Percentiles rank a stretch among this genome's conserved stretches.
These are phyloP conservation scores for Argopecten irradians DNA, from an alignment of 1,140 invertebrate species.

Conservation along the genomic window DNA sequence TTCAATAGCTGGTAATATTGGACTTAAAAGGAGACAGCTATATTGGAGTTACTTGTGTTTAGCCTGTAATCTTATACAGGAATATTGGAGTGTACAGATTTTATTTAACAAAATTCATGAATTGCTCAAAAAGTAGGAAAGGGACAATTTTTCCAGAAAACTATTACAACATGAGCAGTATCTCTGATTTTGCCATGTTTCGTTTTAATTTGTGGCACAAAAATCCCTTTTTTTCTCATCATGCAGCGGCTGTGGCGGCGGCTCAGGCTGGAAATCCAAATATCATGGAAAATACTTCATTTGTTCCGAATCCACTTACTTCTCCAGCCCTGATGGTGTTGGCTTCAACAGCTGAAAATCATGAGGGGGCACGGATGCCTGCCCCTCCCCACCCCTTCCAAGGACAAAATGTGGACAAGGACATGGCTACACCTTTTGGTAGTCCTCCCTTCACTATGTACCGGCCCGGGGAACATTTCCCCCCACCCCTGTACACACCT, in stretches of 20 bases:
- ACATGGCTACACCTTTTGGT: conserved; percentile 62
- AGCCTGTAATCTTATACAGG: not conserved
- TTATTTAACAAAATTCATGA: not conserved
- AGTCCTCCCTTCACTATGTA: conserved; percentile 69
- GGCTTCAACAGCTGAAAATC: conserved; percentile 83
- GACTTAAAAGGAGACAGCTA: not conserved
- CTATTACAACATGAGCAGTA: conserved; percentile 30
- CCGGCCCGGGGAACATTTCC: conserved; percentile 68
- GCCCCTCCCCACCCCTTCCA: conserved; percentile 62
- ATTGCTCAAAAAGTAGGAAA: conserved; percentile 16
- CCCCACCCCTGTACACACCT: conserved; percentile 69
- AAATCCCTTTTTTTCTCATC: conserved; percentile 69
- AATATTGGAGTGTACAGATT: not conserved
- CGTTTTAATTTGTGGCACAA: conserved; percentile 75
- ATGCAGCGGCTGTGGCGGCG: conserved; percentile 58
- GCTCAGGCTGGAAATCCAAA: conserved; percentile 59
- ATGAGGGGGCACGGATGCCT: conserved; percentile 79
- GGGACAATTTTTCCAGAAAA: not conserved
- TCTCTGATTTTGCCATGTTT: conserved; percentile 71
- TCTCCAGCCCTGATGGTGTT: conserved; percentile 89
- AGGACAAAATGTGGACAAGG: conserved; percentile 65
- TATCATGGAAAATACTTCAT: conserved; percentile 83
- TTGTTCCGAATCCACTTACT: conserved; percentile 84
- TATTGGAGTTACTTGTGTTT: not conserved
- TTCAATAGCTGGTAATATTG: conserved; percentile 15